Conservation (phyloP, 2,113 vertebrate species). For the Percopsis transmontana region DNA sequence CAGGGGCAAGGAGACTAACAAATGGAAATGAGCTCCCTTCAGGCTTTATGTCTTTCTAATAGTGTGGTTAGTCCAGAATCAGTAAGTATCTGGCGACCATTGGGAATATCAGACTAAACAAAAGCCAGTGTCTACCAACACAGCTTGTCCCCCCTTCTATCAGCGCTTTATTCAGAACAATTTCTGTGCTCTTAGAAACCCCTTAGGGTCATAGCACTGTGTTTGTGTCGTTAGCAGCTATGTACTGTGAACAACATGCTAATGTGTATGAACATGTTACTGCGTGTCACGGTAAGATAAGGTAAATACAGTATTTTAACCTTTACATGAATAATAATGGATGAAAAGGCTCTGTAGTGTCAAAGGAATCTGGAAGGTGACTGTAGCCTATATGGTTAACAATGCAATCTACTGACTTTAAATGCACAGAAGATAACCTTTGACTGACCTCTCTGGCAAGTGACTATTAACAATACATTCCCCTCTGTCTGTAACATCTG, state of each 20-base stretch:
- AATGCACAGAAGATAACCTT: too few relatives aligned
- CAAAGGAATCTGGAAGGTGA: not conserved
- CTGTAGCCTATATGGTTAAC: not conserved
- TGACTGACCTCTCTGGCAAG: too few relatives aligned
- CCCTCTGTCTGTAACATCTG: not conserved
- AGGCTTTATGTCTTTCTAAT: slow-evolving; percentile 38
- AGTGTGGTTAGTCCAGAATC: slow-evolving; percentile 22
- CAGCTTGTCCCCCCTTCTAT: slow-evolving; percentile 9
- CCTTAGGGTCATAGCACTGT: slow-evolving; percentile 7
- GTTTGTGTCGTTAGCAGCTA: not conserved
- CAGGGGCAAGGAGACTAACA: slow-evolving; percentile 1
- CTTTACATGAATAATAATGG: not conserved
- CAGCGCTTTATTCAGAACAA: not conserved
- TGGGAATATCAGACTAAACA: slow-evolving; percentile 33
- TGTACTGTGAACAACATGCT: not conserved
- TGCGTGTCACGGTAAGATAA: slow-evolving; percentile 1
- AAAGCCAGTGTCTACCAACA: slow-evolving; percentile 9
- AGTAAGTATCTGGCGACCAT: slow-evolving; percentile 19
- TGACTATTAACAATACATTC: too few relatives aligned
- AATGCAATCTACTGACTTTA: too few relatives aligned
- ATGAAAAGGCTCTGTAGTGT: not conserved
- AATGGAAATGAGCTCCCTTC: slow-evolving; percentile 47
- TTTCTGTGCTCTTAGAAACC: not conserved
- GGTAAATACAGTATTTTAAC: slow-evolving; percentile 17
- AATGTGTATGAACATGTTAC: not conserved